Percentiles rank a stretch among this genome's conserved stretches.
Evolutionary conservation across 2,888 invertebrate genomes (phyloP).

Genomic region (Drosophila neoperkinsi): DNA sequence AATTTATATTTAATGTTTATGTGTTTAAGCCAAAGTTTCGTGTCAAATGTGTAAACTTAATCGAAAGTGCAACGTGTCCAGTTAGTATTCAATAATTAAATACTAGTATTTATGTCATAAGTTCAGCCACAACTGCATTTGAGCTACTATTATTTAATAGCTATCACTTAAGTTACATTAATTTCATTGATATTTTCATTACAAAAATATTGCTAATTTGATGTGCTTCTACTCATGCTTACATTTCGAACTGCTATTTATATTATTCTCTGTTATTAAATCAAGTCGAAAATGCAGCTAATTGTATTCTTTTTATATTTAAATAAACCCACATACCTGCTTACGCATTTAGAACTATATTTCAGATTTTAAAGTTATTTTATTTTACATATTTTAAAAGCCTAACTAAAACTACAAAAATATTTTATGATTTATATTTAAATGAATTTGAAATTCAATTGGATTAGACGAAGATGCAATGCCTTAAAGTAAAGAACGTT

Average conservation of each 20-base stretch:
- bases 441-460: not conserved
- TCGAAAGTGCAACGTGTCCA: not conserved
- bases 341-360: not conserved
- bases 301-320: not conserved
- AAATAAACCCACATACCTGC: not conserved
- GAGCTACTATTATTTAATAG: not conserved
- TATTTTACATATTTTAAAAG: not conserved
- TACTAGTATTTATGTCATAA: slow-evolving; percentile 11
- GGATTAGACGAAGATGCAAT: not conserved
- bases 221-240: slow-evolving; percentile 7
- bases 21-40: slow-evolving; percentile 38
- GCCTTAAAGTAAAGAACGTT: not conserved
- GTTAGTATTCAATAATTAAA: not conserved
- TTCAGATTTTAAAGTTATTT: not conserved
- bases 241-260: not conserved
- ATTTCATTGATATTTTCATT: not conserved
- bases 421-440: not conserved
- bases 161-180: not conserved
- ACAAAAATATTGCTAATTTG: not conserved
- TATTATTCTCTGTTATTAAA: not conserved
- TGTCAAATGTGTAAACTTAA: slow-evolving; percentile 39
- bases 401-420: not conserved
- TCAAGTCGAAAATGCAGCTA: slow-evolving; percentile 13
- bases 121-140: too few relatives aligned
- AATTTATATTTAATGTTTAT: slow-evolving; percentile 14